Conservation (phyloP, 2,888 invertebrate species). For the Bugula neritina region DNA sequence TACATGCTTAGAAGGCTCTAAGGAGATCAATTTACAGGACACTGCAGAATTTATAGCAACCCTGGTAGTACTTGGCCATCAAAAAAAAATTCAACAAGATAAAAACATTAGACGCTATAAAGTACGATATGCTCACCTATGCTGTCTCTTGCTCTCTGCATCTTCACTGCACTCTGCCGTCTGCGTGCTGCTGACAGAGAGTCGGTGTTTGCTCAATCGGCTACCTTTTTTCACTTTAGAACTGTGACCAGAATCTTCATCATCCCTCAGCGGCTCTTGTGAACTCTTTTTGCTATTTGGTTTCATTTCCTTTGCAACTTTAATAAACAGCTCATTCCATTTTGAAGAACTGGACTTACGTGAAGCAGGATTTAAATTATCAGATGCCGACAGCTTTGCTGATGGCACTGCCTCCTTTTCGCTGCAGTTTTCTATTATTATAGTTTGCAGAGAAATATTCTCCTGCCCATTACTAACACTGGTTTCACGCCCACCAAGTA, state of each 20-base stretch:
- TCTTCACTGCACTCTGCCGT: not conserved
- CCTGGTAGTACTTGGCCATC: too few relatives aligned
- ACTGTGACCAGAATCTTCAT: not conserved
- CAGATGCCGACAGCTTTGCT: not conserved
- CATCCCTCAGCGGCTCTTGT: not conserved
- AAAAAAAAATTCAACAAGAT: too few relatives aligned
- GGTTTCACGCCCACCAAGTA: not conserved
- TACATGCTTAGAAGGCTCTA: too few relatives aligned
- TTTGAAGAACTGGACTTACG: not conserved
- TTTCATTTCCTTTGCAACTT: not conserved
- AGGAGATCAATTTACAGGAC: too few relatives aligned
- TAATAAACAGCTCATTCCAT: not conserved
- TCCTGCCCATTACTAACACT: not conserved
- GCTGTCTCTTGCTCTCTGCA: not conserved
- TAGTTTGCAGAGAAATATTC: not conserved
- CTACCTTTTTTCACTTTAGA: not conserved
- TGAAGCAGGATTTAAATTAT: too few relatives aligned
- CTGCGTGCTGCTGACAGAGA: not conserved
- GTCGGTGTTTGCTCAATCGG: not conserved
- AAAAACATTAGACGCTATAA: too few relatives aligned
- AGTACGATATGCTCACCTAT: too few relatives aligned
- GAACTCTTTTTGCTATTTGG: not conserved
- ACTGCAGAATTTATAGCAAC: too few relatives aligned
- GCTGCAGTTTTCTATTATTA: not conserved
- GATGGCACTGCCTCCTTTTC: not conserved